These are phyloP conservation scores for Nomada flava DNA, from an alignment of 2,888 invertebrate genomes.

Conservation along the genomic window DNA sequence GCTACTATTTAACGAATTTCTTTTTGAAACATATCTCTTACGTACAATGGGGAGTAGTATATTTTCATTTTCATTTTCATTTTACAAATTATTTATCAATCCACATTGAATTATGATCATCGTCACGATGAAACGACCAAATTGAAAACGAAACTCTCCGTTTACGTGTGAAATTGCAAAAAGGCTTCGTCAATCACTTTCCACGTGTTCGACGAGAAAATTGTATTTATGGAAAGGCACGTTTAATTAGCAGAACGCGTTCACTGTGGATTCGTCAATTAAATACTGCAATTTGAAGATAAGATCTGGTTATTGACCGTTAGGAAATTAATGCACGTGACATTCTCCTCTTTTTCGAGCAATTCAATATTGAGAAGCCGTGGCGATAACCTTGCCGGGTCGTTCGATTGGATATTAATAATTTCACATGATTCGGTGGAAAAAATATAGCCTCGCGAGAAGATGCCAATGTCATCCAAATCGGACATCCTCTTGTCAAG, in stretches of 20 bases:
- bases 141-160: no score
- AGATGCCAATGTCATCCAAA: constrained; percentile 1
- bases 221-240: background rate
- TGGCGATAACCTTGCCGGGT: constrained; percentile 57
- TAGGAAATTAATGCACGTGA: constrained; percentile 2
- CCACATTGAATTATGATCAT: no score
- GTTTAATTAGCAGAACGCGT: background rate
- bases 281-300: no score
- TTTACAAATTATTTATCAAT: background rate
- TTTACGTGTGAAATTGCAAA: no score
- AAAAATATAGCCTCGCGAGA: constrained; percentile 33
- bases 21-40: no score
- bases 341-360: constrained; percentile 16
- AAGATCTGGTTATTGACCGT: constrained; percentile 1
- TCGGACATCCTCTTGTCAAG: background rate
- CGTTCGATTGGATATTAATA: constrained; percentile 56
- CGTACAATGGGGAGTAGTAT: no score
- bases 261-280: no score
- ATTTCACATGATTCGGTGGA: constrained; percentile 28
- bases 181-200: no score
- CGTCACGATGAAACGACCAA: no score
- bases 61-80: background rate
- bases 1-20: background rate
- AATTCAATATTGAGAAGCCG: constrained; percentile 33
- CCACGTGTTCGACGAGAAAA: no score